A percentile compares a stretch with the other conserved stretches of the same genome.
phyloP scores from a whole-genome alignment of 2,888 invertebrate species.

The Brassicogethes aeneus region DNA sequence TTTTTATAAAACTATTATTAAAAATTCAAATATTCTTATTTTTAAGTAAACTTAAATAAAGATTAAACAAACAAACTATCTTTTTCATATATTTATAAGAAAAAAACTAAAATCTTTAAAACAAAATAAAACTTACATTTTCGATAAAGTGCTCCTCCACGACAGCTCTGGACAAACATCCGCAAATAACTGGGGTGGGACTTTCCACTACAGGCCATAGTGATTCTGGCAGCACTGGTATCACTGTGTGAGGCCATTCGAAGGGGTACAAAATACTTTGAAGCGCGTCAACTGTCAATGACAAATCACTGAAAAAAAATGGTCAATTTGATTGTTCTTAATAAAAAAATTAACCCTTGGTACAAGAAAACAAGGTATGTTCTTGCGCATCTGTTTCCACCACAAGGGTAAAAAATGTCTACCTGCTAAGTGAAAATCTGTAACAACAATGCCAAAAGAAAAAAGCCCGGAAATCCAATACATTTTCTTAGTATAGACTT shows the following conservation, averaged over 20 bases:
- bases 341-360: slow-evolving; percentile 8
- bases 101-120: slow-evolving; percentile 46
- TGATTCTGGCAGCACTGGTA: slow-evolving; percentile 65
- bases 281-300: slow-evolving; percentile 66
- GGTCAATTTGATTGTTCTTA: too few species aligned
- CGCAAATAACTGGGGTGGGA: slow-evolving; percentile 71
- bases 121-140: slow-evolving; percentile 42
- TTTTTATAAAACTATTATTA: too few species aligned
- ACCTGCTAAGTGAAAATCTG: too few species aligned
- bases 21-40: too few species aligned
- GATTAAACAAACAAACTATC: too few species aligned
- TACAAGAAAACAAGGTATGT: too few species aligned
- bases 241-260: slow-evolving; percentile 75
- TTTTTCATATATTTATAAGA: not conserved
- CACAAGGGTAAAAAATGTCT: too few species aligned
- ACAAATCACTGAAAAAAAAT: slow-evolving; percentile 49
- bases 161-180: slow-evolving; percentile 48
- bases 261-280: slow-evolving; percentile 72
- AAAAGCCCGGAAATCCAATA: too few species aligned
- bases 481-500: too few species aligned
- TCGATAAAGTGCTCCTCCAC: slow-evolving; percentile 42
- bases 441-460: too few species aligned
- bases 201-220: slow-evolving; percentile 60
- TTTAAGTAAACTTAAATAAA: too few species aligned
- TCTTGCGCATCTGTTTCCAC: too few species aligned